Base-by-base conservation (phyloP, 23 tunicate genomes). In the Oikopleura dioica region DNA sequence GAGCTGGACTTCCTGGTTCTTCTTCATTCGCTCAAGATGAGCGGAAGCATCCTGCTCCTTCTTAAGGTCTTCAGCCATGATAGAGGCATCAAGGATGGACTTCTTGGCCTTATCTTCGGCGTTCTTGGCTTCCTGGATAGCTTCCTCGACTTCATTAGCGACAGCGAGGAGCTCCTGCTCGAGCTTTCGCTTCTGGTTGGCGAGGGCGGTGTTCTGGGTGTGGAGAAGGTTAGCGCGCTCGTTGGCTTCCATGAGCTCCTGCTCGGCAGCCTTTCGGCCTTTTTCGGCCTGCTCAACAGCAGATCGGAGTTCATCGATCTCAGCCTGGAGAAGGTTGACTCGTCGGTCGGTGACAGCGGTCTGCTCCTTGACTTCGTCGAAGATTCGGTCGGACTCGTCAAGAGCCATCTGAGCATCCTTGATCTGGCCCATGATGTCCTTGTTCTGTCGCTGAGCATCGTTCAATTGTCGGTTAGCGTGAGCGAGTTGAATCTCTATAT, bases 81-180 rank as follows among this genome's bases (percentile, higher is more conserved):
- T 63, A 12, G 72, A 21, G 4, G 72, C 72, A 63, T 63, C 72
- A 24, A 29, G 16, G 72, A 63, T 63, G 2, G 72, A 23, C 30
- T 63, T 63, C 2, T 28, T 24, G 28, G 72, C 72, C 72, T 63
- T 63, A 16, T 63, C 72, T 29, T 63, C 72, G 30, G 72, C 72
- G 30, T 63, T 63, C 26, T 26, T 23, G 16, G 72, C 72, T 28
- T 63, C 72, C 4, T 21, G 72, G n/a, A 63, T 63, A 24, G 72
- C 72, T 28, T 63, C 72, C 30, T 63, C 72, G 30, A 63, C 72
- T 28, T 63, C 72, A 63, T 63, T 63, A 63, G 72, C 72, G n/a
- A 63, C 72, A 28, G 72, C 31, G 72, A 63, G 16, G 4, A 63
- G n/a, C 30, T 63, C 72, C 2, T 63, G 26, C 26, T 63, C 72